These are phyloP conservation scores for Liopterus haemorrhoidalis DNA, from an alignment of 2,888 invertebrate species.

Conservation along the genomic window DNA sequence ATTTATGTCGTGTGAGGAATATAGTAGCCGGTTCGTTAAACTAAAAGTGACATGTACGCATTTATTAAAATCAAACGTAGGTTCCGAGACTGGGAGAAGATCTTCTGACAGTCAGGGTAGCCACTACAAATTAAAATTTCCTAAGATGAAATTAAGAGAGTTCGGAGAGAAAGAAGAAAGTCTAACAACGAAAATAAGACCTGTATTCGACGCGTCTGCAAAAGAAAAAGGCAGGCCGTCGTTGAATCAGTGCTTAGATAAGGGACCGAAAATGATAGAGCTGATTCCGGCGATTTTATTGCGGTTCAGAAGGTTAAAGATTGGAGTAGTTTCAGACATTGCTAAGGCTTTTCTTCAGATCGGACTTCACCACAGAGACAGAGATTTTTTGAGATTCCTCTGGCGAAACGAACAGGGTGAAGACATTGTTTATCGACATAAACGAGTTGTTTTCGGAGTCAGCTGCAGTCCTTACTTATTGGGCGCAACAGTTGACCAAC, in stretches of 20 bases:
- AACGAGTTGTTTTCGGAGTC: constrained; percentile 26
- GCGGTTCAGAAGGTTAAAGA: constrained; percentile 21
- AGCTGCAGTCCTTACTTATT: constrained; percentile 28
- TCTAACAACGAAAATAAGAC: constrained; percentile 28
- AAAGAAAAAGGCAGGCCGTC: constrained; percentile 22
- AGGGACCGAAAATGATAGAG: constrained; percentile 35
- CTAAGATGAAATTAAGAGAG: no score
- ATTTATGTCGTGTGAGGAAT: no score
- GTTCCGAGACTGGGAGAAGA: no score
- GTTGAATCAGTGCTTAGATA: constrained; percentile 34
- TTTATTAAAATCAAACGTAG: no score
- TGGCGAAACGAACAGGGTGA: constrained; percentile 25
- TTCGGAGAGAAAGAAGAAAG: constrained; percentile 28
- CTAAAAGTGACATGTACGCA: no score
- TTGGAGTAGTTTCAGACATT: constrained; percentile 33
- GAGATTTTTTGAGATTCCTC: constrained; percentile 35
- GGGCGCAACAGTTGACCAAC: constrained; percentile 22
- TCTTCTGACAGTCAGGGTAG: no score
- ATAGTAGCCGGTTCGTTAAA: no score
- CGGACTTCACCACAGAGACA: constrained; percentile 24
- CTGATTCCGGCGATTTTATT: constrained; percentile 26
- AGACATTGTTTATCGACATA: constrained; percentile 18
- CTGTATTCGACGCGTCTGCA: constrained; percentile 32
- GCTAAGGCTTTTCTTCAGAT: constrained; percentile 35
- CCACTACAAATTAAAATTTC: no score